Conservation (phyloP, 2,888 invertebrate genomes). For the Yponomeuta plumbellus region DNA sequence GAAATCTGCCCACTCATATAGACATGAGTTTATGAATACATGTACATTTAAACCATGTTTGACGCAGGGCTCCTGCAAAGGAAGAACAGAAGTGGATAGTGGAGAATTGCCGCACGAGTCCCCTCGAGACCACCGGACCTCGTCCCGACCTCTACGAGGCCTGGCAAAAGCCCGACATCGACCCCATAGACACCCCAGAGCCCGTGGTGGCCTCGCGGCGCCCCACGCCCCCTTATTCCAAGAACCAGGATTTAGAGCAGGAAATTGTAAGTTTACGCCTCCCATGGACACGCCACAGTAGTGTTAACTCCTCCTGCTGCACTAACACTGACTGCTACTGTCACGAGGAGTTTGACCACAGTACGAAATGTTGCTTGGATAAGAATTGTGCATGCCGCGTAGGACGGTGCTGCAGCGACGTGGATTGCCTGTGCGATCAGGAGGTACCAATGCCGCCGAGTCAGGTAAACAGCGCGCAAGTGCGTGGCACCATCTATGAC, state of each 20-base stretch:
- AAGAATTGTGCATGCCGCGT: neutral
- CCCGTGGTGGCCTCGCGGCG: conserved; percentile 9
- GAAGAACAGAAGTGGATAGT: conserved; percentile 80
- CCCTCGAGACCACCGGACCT: conserved; percentile 74
- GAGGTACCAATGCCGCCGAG: neutral
- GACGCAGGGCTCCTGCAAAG: conserved; percentile 60
- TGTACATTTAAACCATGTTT: too few species aligned
- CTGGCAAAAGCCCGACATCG: conserved; percentile 45
- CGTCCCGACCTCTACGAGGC: conserved; percentile 69
- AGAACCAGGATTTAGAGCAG: neutral
- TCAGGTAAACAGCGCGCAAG: neutral
- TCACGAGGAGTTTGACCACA: neutral
- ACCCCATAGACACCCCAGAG: neutral
- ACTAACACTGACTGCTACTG: neutral
- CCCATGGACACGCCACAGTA: neutral
- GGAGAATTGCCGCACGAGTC: conserved; percentile 78
- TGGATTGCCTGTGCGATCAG: neutral
- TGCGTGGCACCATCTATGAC: neutral
- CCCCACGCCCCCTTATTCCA: neutral
- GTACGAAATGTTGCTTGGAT: neutral
- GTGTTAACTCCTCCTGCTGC: neutral
- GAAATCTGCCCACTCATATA: too few species aligned
- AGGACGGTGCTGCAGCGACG: neutral
- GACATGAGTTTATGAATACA: too few species aligned
- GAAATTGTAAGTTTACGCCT: neutral